phyloP scores from a whole-genome alignment of 2,113 vertebrate genomes.

The Galbula dea region DNA sequence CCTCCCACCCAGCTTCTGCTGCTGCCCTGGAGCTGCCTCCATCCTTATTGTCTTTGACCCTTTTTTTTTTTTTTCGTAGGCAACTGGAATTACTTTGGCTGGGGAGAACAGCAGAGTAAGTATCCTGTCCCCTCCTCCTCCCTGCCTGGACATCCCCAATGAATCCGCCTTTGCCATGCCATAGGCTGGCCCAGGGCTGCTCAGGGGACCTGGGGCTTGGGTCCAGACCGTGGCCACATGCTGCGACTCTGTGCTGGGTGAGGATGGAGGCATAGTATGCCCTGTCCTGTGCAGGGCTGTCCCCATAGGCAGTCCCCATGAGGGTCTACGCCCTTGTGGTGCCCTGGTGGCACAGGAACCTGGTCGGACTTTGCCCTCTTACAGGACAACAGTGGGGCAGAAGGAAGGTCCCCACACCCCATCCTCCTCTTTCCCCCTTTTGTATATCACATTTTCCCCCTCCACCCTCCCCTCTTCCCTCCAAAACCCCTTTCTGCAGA shows the following conservation, averaged over 20 bases:
- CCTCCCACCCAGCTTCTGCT: not conserved
- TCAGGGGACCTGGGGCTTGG: not conserved
- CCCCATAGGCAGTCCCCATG: not conserved
- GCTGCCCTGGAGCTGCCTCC: not conserved
- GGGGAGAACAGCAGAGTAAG: constrained; percentile 98
- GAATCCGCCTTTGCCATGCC: not conserved
- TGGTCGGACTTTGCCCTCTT: not conserved
- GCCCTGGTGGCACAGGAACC: not conserved
- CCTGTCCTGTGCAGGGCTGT: not conserved
- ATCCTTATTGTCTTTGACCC: constrained; percentile 30
- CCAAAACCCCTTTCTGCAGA: not conserved
- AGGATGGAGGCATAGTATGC: not conserved
- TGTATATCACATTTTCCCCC: not conserved
- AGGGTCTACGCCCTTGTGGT: not conserved
- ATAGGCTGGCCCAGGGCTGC: not conserved
- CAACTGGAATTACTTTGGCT: constrained; percentile 96
- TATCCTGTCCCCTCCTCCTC: constrained; percentile 36
- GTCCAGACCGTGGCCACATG: not conserved
- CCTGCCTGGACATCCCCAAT: not conserved
- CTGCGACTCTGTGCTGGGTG: not conserved
- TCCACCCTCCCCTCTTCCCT: rapidly evolving
- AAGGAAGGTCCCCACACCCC: not conserved
- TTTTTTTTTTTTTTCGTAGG: constrained; percentile 78
- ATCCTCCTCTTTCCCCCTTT: not conserved
- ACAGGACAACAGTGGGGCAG: not conserved